Conservation (phyloP, 30 jellyfish, hydroid and myxozoan genomes). For the Haliclystus octoradiatus region DNA sequence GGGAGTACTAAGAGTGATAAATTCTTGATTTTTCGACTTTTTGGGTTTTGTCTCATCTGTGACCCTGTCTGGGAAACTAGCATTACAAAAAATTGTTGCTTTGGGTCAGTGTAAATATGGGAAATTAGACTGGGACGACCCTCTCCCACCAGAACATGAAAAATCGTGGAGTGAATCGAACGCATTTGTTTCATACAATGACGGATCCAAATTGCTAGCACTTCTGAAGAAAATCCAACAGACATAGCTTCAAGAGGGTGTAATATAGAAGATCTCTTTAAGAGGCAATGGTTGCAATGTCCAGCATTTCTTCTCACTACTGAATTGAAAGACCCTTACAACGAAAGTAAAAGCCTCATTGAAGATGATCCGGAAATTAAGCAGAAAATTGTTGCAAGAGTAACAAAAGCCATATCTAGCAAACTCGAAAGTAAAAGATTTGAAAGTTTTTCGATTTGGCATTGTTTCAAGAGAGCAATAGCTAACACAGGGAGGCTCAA, state of each 20-base stretch:
- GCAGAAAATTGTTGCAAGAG: neutral
- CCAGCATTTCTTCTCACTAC: neutral
- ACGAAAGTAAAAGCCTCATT: no score
- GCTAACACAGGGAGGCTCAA: no score
- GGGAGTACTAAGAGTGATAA: conserved; percentile 16
- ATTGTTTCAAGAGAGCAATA: neutral
- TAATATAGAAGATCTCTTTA: neutral
- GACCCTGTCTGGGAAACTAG: conserved; percentile 22
- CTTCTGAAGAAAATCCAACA: neutral
- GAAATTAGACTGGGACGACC: conserved; percentile 35
- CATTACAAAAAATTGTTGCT: conserved; percentile 4
- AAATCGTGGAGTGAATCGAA: conserved; percentile 22
- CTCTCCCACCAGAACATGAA: conserved; percentile 13
- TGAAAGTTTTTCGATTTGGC: neutral
- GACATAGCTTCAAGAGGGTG: neutral
- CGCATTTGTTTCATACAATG: neutral
- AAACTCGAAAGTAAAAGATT: neutral
- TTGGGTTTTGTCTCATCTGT: conserved; percentile 36
- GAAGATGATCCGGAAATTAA: neutral
- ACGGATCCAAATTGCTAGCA: neutral
- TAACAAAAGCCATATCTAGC: neutral
- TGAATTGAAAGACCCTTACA: neutral
- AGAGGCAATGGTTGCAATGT: neutral
- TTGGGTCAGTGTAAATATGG: neutral
- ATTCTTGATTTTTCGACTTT: conserved; percentile 20